Base-by-base conservation (phyloP, 1,140 invertebrate genomes). In the Drosophila repletoides region DNA sequence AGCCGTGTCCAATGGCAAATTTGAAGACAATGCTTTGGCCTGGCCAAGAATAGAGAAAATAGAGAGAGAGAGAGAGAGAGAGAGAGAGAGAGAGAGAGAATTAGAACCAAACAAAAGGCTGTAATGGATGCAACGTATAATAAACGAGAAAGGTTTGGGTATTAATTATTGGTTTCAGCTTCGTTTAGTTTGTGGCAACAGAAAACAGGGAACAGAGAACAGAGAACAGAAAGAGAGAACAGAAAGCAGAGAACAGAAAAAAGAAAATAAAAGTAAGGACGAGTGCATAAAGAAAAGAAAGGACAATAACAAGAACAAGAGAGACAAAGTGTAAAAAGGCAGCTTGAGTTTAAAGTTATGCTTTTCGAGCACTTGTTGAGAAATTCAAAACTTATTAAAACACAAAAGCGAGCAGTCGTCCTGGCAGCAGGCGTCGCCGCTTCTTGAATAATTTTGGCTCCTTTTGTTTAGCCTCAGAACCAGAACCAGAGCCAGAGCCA, bases 371-470 rank as follows among this genome's bases (percentile, higher is more conserved):
- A 45, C 56, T 77, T 77, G 74, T 72, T 68, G 34, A 59, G 75
- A 77, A 73, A 73, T 71, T 70, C 65, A 80, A 80, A 80, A 80
- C 76, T 74, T 80, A 79, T 79, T 79, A 79, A 80, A 79, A 80
- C 73, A 76, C 66, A 76, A 76, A 76, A 71, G 72, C 65, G 22
- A 33, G 12, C 9, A 10, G 12, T 59, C 48, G 53, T 53, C 33
- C 52, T 66, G 52, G 52, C 60, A 76, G 55, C 72, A 71, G 72
- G 66, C 72, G 53, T 60, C 56, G 59, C 51, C 65, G 72, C 72
- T 75, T 76, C 72, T 76, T 76, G 67, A 76, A 76, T 76, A 76
- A 76, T 76, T 76, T 76, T 51, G 73, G 76, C 69, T 56, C 76
- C 76, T 80, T 80, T 79, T 80, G 70, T 79, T 38, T 55, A 29